Conservation (phyloP, 2,113 vertebrate species). For the Loxodonta africana region DNA sequence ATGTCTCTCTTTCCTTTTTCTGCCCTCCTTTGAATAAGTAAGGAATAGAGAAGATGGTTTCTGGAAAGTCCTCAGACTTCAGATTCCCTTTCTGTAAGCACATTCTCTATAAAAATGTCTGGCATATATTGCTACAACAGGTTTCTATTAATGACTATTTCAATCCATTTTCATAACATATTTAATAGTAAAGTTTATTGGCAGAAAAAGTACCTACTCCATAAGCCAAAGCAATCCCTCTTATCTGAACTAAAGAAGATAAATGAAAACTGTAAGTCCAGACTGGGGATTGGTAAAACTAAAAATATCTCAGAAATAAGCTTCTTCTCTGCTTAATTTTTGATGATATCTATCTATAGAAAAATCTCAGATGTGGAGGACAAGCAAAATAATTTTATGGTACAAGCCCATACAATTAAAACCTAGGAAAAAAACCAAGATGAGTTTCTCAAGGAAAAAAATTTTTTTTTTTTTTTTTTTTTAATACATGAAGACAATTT, state of each 20-base stretch:
- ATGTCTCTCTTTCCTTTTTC: neutral
- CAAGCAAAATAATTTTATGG: slow-evolving; percentile 9
- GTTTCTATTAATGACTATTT: slow-evolving; percentile 14
- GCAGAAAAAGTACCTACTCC: neutral
- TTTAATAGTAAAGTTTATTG: slow-evolving; percentile 56
- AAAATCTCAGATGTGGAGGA: slow-evolving; percentile 28
- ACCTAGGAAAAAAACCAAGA: neutral
- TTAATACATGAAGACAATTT: neutral
- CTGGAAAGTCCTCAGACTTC: neutral
- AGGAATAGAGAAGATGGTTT: neutral
- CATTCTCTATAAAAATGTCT: neutral
- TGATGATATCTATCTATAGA: slow-evolving; percentile 38
- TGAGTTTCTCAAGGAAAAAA: neutral
- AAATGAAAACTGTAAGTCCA: slow-evolving; percentile 61
- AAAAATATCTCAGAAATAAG: slow-evolving; percentile 67
- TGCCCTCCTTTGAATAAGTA: neutral
- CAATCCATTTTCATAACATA: slow-evolving; percentile 53
- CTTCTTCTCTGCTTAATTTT: slow-evolving; percentile 54
- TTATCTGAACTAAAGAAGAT: slow-evolving; percentile 57
- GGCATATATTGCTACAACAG: neutral
- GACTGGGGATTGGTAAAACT: slow-evolving; percentile 5
- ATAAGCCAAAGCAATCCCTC: slow-evolving; percentile 50
- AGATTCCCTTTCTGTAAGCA: neutral
- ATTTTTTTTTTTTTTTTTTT: neutral
- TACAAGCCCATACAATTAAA: neutral